Evolutionary conservation across 2,113 vertebrate genomes (phyloP).

Genomic region (Pyrgilauda ruficollis): DNA sequence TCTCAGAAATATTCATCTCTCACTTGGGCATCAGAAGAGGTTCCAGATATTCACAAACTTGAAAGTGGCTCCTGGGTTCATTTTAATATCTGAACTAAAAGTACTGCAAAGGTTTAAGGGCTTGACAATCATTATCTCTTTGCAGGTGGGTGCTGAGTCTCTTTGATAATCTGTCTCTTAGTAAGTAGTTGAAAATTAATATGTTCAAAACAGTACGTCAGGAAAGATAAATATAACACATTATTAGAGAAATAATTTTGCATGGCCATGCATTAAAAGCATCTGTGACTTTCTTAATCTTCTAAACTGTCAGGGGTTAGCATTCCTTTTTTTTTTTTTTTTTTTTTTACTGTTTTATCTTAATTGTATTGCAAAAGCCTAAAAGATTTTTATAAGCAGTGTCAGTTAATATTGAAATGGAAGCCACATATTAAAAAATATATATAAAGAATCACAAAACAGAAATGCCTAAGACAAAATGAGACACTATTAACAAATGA

Average conservation of each 20-base stretch:
- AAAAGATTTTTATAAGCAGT: neutral
- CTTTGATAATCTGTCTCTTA: neutral
- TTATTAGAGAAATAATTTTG: neutral
- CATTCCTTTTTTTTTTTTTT: neutral
- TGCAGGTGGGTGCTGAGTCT: neutral
- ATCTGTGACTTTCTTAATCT: neutral
- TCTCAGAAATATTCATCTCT: neutral
- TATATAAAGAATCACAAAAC: neutral
- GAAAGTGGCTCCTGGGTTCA: rapidly evolving
- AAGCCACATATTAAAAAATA: neutral
- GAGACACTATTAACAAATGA: neutral
- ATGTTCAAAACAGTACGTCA: neutral
- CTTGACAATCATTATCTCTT: neutral
- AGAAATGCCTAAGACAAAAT: neutral
- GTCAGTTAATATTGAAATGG: neutral
- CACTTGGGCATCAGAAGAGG: neutral
- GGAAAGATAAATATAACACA: neutral
- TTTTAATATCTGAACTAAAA: neutral
- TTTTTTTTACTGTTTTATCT: neutral
- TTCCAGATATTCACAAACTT: neutral
- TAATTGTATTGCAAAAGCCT: neutral
- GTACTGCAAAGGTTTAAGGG: neutral
- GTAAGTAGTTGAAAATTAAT: neutral
- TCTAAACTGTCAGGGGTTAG: neutral
- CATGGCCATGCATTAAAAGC: neutral